Evolutionary conservation across 2,888 invertebrate species (phyloP).

Genomic region (Siphonodentalium dalli): DNA sequence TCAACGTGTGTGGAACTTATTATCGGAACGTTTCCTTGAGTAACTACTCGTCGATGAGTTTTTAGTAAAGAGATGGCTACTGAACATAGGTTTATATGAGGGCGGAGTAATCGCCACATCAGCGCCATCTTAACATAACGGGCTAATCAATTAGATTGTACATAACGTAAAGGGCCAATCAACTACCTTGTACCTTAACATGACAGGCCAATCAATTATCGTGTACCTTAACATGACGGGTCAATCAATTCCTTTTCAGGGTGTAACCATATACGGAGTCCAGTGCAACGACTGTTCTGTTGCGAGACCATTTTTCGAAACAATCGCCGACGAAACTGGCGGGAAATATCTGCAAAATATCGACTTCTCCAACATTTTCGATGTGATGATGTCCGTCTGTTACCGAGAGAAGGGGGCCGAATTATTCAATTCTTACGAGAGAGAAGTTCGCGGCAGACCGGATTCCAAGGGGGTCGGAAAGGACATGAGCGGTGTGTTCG

Average conservation of each 20-base stretch:
- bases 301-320: slow-evolving; percentile 38
- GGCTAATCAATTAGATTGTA: no score
- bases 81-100: no score
- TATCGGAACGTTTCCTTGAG: no score
- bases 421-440: slow-evolving; percentile 45
- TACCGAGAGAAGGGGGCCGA: slow-evolving; percentile 52
- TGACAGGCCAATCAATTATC: no score
- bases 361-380: slow-evolving; percentile 52
- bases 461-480: slow-evolving; percentile 29
- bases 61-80: no score
- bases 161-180: no score
- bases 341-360: slow-evolving; percentile 50
- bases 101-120: no score
- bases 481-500: slow-evolving; percentile 41
- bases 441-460: slow-evolving; percentile 37
- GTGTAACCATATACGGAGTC: slow-evolving; percentile 43
- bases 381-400: slow-evolving; percentile 60
- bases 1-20: no score
- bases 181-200: no score
- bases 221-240: no score
- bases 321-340: slow-evolving; percentile 42
- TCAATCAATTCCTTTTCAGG: slow-evolving; percentile 33
- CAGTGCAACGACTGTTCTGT: slow-evolving; percentile 28
- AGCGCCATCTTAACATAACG: no score
- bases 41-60: no score